phyloP scores from a whole-genome alignment of 2,113 vertebrate species.

The Bufo gargarizans region DNA sequence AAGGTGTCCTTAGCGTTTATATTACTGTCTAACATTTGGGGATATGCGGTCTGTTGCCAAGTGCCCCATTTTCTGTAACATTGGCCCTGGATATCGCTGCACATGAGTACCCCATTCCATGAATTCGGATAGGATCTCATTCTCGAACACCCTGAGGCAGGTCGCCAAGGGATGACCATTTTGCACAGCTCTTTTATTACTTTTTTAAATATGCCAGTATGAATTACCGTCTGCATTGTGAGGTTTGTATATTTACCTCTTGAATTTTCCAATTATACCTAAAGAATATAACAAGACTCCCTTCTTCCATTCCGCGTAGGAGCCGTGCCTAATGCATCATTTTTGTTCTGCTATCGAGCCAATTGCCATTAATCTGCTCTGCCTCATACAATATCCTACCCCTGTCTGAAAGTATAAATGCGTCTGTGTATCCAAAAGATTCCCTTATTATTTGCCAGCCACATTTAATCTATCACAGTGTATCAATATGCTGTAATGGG shows the following conservation, averaged over 20 bases:
- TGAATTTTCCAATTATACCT: constrained; percentile 10
- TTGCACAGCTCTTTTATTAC: neutral
- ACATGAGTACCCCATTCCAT: neutral
- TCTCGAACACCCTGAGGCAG: neutral
- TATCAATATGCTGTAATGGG: constrained; percentile 54
- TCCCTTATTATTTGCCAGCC: constrained; percentile 58
- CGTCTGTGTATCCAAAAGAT: constrained; percentile 40
- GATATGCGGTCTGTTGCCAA: too few relatives aligned
- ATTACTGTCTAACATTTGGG: too few relatives aligned
- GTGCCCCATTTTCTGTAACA: too few relatives aligned
- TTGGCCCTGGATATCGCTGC: neutral
- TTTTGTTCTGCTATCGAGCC: constrained; percentile 28
- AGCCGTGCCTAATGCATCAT: constrained; percentile 28
- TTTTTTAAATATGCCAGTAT: neutral
- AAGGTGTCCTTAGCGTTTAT: too few relatives aligned
- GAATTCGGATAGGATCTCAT: neutral
- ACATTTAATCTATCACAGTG: constrained; percentile 54
- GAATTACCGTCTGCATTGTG: neutral
- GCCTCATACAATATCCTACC: constrained; percentile 40
- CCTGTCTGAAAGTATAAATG: constrained; percentile 27
- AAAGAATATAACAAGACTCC: constrained; percentile 8
- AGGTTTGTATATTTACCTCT: constrained; percentile 1
- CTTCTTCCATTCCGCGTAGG: neutral
- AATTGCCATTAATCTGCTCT: constrained; percentile 46
- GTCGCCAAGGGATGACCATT: neutral